Conservation (phyloP, 1,140 invertebrate genomes). For the Aleiodes sp. region DNA sequence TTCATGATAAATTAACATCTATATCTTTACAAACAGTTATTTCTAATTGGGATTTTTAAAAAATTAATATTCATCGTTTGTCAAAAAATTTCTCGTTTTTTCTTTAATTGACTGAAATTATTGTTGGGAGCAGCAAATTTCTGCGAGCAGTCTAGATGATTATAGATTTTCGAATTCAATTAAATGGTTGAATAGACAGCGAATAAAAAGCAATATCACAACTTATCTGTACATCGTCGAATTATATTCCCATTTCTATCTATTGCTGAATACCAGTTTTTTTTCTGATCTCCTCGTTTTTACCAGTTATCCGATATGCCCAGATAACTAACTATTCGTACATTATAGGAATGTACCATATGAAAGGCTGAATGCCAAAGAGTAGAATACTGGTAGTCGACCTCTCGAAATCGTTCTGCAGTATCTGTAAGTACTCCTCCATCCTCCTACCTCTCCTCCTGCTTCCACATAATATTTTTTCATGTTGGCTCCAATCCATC, state of each 20-base stretch:
- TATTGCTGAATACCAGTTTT: neutral
- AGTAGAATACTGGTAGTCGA: conserved; percentile 24
- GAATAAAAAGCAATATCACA: conserved; percentile 29
- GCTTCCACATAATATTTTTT: too few relatives aligned
- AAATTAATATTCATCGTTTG: too few relatives aligned
- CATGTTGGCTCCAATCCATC: neutral
- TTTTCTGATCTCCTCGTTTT: neutral
- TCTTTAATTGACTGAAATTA: too few relatives aligned
- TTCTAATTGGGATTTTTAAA: neutral
- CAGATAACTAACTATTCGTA: conserved; percentile 4
- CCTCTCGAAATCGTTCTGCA: conserved; percentile 36
- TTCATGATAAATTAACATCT: conserved; percentile 11
- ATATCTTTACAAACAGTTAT: neutral
- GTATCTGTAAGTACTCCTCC: conserved; percentile 28
- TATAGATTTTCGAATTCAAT: too few relatives aligned
- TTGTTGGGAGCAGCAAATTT: too few relatives aligned
- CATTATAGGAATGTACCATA: neutral
- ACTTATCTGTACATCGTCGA: neutral
- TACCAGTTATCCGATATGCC: neutral
- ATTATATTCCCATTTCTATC: neutral
- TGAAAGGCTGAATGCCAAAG: conserved; percentile 25
- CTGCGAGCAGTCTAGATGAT: too few relatives aligned
- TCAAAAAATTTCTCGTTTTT: too few relatives aligned
- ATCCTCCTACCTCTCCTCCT: neutral
- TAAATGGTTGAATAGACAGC: conserved; percentile 35